Percentiles rank a stretch among this genome's conserved stretches.
Evolutionary conservation across 2,113 vertebrate species (phyloP).

Genomic region (Cairina moschata): DNA sequence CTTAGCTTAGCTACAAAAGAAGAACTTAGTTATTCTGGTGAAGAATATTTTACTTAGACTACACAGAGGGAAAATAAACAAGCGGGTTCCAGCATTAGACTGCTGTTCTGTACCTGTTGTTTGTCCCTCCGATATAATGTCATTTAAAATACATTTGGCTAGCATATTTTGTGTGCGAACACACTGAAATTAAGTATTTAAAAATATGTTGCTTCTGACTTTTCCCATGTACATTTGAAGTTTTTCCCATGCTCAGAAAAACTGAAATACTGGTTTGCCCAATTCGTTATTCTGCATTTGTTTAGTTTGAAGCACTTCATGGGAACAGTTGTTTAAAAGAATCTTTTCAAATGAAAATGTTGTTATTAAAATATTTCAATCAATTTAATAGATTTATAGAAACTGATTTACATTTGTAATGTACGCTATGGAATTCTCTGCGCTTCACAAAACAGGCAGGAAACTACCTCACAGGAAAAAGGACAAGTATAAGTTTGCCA

Average conservation of each 20-base stretch:
- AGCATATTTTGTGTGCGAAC: background rate
- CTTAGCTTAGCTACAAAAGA: background rate
- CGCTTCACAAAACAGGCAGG: background rate
- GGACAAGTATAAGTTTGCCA: background rate
- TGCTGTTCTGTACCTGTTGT: background rate
- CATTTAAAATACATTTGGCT: slow-evolving; percentile 14
- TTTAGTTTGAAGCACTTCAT: slow-evolving; percentile 4
- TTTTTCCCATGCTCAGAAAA: slow-evolving; percentile 28
- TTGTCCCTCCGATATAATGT: background rate
- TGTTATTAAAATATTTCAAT: slow-evolving; percentile 42
- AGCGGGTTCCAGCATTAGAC: background rate
- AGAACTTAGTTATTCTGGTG: background rate
- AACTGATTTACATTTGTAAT: background rate
- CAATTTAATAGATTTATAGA: slow-evolving; percentile 3
- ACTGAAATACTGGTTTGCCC: slow-evolving; percentile 21
- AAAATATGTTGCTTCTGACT: background rate
- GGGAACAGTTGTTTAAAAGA: slow-evolving; percentile 2
- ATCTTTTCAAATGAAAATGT: background rate
- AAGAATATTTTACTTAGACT: background rate
- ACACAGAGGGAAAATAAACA: background rate
- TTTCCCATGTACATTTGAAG: background rate
- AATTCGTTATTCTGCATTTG: slow-evolving; percentile 16
- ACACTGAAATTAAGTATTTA: slow-evolving; percentile 1
- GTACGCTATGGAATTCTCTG: background rate
- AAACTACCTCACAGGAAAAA: background rate